These are phyloP conservation scores for Lota lota DNA, from an alignment of 2,113 vertebrate species.

Conservation along the genomic window DNA sequence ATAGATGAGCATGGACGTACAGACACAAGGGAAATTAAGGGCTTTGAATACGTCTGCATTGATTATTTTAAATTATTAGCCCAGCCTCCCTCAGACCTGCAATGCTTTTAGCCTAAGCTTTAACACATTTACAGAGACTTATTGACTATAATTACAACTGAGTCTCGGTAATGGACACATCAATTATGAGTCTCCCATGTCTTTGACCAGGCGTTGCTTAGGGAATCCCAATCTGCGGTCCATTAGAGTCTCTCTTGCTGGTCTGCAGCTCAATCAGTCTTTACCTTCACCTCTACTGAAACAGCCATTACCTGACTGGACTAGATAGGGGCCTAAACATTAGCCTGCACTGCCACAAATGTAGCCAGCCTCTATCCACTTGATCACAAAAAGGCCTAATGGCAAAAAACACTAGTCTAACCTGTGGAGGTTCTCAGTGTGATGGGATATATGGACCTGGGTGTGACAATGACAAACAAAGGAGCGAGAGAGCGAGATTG, in stretches of 20 bases:
- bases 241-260: conserved; percentile 89
- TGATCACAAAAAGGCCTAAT: conserved; percentile 10
- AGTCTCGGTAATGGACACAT: conserved; percentile 99
- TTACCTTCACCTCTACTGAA: conserved; percentile 64
- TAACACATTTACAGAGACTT: conserved; percentile 99
- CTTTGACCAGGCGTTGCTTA: conserved; percentile 94
- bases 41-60: conserved; percentile 98
- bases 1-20: conserved; percentile 59
- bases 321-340: conserved; percentile 59
- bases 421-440: conserved; percentile 1
- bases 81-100: conserved; percentile 98
- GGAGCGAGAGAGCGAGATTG: background rate
- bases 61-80: conserved; percentile 99
- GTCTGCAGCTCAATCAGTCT: conserved; percentile 71
- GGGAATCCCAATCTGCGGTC: conserved; percentile 95
- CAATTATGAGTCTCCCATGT: conserved; percentile 98
- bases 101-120: conserved; percentile 99
- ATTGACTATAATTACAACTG: conserved; percentile 99
- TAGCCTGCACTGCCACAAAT: conserved; percentile 42
- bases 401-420: conserved; percentile 25
- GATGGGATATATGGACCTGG: no score
- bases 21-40: conserved; percentile 99
- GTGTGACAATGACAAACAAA: no score
- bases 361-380: conserved; percentile 21
- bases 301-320: conserved; percentile 64